Evolutionary conservation across 2,113 vertebrate species (phyloP).

Genomic region (Myotis lucifugus): DNA sequence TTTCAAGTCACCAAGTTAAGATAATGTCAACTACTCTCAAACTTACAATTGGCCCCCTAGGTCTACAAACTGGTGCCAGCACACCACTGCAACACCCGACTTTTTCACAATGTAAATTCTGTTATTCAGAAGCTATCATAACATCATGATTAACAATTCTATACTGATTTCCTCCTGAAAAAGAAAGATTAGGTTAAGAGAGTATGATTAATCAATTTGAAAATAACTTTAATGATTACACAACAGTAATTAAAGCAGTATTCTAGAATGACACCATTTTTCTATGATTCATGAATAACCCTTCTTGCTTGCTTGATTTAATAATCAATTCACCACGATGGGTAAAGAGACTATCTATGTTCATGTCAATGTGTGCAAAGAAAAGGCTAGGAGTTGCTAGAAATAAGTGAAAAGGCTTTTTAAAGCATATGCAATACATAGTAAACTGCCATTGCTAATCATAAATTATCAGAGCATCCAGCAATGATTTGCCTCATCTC

Average conservation of each 20-base stretch:
- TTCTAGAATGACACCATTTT: neutral
- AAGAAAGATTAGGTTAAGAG: neutral
- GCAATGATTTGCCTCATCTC: neutral
- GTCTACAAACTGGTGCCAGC: neutral
- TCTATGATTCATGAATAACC: neutral
- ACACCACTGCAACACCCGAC: neutral
- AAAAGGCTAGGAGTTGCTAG: neutral
- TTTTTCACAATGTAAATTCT: neutral
- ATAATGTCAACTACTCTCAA: neutral
- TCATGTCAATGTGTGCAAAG: neutral
- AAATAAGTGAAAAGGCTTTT: neutral
- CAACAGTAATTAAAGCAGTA: neutral
- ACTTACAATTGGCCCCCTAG: neutral
- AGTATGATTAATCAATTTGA: neutral
- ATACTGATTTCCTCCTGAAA: neutral
- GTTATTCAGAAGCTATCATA: neutral
- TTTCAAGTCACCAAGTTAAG: neutral
- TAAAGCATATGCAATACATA: neutral
- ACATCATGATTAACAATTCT: neutral
- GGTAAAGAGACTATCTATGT: neutral
- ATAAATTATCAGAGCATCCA: neutral
- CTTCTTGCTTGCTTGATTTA: neutral
- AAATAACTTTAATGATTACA: neutral
- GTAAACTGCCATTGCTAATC: neutral
- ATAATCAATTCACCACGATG: neutral